A percentile compares a stretch with the other conserved stretches of the same genome.
phyloP scores from a whole-genome alignment of 2,113 vertebrate genomes.

The Lasiurus cinereus region DNA sequence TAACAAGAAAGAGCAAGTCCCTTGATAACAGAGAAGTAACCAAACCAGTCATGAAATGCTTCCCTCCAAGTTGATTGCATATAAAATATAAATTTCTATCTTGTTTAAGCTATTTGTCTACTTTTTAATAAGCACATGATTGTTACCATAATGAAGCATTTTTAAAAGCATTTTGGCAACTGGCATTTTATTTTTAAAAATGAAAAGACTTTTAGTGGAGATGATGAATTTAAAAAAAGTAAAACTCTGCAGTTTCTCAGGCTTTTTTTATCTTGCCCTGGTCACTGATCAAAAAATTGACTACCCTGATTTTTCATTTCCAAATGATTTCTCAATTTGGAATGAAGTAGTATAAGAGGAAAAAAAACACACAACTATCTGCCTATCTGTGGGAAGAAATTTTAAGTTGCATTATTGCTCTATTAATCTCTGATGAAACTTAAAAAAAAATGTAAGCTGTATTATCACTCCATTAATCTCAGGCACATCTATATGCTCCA shows the following conservation, averaged over 20 bases:
- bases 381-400: constrained; percentile 60
- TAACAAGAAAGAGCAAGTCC: neutral
- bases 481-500: constrained; percentile 62
- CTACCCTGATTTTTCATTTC: constrained; percentile 46
- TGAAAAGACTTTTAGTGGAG: neutral
- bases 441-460: constrained; percentile 73
- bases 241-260: neutral
- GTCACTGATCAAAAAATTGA: constrained; percentile 42
- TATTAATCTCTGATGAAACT: constrained; percentile 76
- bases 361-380: neutral
- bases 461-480: constrained; percentile 78
- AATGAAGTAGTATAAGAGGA: constrained; percentile 48
- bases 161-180: constrained; percentile 32
- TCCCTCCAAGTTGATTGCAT: neutral
- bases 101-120: neutral
- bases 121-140: constrained; percentile 34
- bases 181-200: constrained; percentile 38
- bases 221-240: neutral
- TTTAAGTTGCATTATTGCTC: constrained; percentile 69
- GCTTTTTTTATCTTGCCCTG: constrained; percentile 36
- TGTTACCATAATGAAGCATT: constrained; percentile 4
- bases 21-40: neutral
- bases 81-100: constrained; percentile 13
- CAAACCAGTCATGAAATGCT: constrained; percentile 35
- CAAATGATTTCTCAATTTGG: constrained; percentile 55